Percentiles rank a stretch among this genome's conserved stretches.
Evolutionary conservation across 37 sponge, comb jelly and placozoan species (phyloP).

Genomic region (Dysidea cf. avara): DNA sequence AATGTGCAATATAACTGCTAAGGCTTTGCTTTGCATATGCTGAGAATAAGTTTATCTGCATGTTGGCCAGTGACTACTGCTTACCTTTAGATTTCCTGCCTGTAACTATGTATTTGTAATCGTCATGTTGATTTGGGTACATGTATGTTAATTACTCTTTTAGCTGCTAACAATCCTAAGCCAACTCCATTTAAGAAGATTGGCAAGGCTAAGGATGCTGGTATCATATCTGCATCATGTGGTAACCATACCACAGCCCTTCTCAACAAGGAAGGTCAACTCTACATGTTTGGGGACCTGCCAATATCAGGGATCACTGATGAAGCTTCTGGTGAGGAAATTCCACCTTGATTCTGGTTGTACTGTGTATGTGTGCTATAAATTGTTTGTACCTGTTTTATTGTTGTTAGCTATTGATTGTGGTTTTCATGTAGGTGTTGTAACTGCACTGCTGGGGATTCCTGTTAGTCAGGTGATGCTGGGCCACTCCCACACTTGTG

Average conservation of each 20-base stretch:
- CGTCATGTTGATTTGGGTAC: too few relatives aligned
- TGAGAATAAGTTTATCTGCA: too few relatives aligned
- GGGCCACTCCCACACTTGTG: conserved; percentile 80
- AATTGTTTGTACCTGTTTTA: too few relatives aligned
- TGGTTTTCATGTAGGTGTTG: too few relatives aligned
- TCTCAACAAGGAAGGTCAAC: conserved; percentile 74
- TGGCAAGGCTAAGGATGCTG: conserved; percentile 59
- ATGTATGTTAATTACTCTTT: too few relatives aligned
- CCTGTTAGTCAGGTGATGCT: conserved; percentile 76
- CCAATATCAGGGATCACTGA: conserved; percentile 57
- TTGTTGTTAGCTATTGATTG: too few relatives aligned
- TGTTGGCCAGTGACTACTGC: too few relatives aligned
- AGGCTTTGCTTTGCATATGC: too few relatives aligned
- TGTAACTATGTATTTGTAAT: too few relatives aligned
- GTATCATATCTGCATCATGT: conserved; percentile 47
- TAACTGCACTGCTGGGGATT: conserved; percentile 70
- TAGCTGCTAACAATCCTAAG: conserved; percentile 15
- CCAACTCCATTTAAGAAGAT: conserved; percentile 51
- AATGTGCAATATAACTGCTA: too few relatives aligned
- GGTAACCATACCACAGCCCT: conserved; percentile 53
- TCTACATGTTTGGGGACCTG: conserved; percentile 85
- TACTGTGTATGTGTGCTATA: background rate
- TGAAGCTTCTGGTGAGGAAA: conserved; percentile 48
- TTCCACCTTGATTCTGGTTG: too few relatives aligned
- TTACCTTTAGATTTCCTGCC: too few relatives aligned